Conservation (phyloP, 2,888 invertebrate species). For the Bombylius major region DNA sequence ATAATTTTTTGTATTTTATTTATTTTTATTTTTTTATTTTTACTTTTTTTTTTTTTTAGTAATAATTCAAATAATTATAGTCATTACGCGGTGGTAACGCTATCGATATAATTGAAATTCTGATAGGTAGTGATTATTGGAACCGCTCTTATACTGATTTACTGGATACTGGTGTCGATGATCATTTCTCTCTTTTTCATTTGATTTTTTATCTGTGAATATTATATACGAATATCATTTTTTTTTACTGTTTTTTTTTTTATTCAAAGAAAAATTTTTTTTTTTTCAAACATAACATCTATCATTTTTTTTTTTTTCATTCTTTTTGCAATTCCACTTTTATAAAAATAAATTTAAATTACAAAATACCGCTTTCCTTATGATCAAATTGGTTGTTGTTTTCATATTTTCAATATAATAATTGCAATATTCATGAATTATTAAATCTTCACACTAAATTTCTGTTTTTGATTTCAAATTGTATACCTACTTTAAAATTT, state of each 20-base stretch:
- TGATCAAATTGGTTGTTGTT: too few species aligned
- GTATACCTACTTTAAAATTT: too few species aligned
- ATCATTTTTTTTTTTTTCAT: neutral
- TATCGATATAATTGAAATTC: conserved; percentile 39
- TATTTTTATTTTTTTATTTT: neutral
- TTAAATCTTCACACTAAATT: too few species aligned
- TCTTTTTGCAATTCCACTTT: neutral
- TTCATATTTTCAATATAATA: too few species aligned
- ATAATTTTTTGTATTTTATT: too few species aligned
- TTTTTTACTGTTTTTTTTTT: neutral
- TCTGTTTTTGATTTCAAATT: too few species aligned
- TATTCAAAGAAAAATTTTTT: neutral
- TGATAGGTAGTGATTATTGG: conserved; percentile 37
- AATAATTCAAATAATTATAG: conserved; percentile 40
- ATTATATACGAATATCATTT: neutral
- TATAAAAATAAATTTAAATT: neutral
- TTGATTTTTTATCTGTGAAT: neutral
- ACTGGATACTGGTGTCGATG: neutral
- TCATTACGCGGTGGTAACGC: conserved; percentile 39
- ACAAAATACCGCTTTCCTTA: neutral
- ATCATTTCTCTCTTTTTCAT: neutral
- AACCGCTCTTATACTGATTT: conserved; percentile 7
- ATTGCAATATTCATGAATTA: too few species aligned
- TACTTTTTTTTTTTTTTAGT: conserved; percentile 21
- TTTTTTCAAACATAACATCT: neutral